phyloP scores from a whole-genome alignment of 2,888 invertebrate genomes.

The Scaptomyza parva region DNA sequence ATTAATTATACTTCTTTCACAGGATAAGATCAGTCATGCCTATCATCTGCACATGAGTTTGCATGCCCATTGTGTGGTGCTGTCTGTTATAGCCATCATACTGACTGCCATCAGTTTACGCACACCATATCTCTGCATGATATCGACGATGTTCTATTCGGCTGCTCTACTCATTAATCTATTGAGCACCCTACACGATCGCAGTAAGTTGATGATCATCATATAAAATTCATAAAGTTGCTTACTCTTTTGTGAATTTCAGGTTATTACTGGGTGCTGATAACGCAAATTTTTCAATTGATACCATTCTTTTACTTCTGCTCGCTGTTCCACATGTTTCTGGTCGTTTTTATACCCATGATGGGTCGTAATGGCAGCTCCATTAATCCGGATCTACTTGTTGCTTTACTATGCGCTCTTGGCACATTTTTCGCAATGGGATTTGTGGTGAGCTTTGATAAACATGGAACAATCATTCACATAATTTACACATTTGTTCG shows the following conservation, averaged over 20 bases:
- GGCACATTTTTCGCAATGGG: slow-evolving; percentile 80
- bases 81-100: slow-evolving; percentile 70
- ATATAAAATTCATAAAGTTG: neutral
- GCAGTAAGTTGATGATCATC: slow-evolving; percentile 57
- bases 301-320: slow-evolving; percentile 85
- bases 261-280: slow-evolving; percentile 74
- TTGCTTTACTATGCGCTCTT: slow-evolving; percentile 84
- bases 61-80: slow-evolving; percentile 81
- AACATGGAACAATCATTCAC: no score
- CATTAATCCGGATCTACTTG: slow-evolving; percentile 86
- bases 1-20: neutral
- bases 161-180: slow-evolving; percentile 75
- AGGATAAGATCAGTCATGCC: slow-evolving; percentile 74
- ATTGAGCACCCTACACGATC: slow-evolving; percentile 73
- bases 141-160: slow-evolving; percentile 79
- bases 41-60: slow-evolving; percentile 81
- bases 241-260: neutral
- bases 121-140: slow-evolving; percentile 80
- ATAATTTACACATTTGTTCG: neutral
- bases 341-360: slow-evolving; percentile 87
- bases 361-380: slow-evolving; percentile 86
- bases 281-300: slow-evolving; percentile 82
- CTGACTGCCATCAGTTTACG: slow-evolving; percentile 75
- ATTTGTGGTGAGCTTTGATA: slow-evolving; percentile 77
- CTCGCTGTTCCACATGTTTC: slow-evolving; percentile 85